These are phyloP conservation scores for Taenaris catops DNA, from an alignment of 2,888 invertebrate genomes.

Conservation along the genomic window DNA sequence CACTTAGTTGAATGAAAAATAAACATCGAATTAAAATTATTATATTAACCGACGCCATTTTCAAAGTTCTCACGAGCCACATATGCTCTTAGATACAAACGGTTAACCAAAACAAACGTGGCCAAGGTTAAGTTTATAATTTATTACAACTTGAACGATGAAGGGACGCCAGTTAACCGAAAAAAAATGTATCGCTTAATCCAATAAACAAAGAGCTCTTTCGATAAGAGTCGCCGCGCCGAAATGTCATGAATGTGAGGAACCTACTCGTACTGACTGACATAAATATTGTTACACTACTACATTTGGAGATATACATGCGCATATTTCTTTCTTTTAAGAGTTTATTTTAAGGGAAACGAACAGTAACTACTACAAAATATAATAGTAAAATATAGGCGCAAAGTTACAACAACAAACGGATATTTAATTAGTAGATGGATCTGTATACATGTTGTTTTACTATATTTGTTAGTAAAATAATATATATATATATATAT, in stretches of 20 bases:
- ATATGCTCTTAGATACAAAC: slow-evolving; percentile 50
- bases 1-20: slow-evolving; percentile 11
- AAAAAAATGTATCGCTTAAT: slow-evolving; percentile 47
- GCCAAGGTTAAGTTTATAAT: slow-evolving; percentile 73
- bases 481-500: too few relatives aligned
- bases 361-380: too few relatives aligned
- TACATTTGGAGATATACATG: too few relatives aligned
- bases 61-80: slow-evolving; percentile 62
- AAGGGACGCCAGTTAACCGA: slow-evolving; percentile 46
- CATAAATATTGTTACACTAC: too few relatives aligned
- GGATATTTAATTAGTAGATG: too few relatives aligned
- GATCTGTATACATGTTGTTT: too few relatives aligned
- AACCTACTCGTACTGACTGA: not conserved
- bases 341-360: too few relatives aligned
- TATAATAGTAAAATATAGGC: too few relatives aligned
- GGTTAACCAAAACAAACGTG: slow-evolving; percentile 66
- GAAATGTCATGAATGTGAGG: slow-evolving; percentile 10
- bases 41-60: slow-evolving; percentile 12
- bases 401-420: too few relatives aligned
- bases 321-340: too few relatives aligned
- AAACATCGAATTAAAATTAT: slow-evolving; percentile 12
- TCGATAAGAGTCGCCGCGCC: slow-evolving; percentile 26
- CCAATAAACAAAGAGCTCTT: slow-evolving; percentile 54
- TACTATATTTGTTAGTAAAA: too few relatives aligned
- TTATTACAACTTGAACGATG: slow-evolving; percentile 67